Percentiles rank a stretch among this genome's conserved stretches.
Evolutionary conservation across 2,113 vertebrate species (phyloP).

Genomic region (Psophia crepitans): DNA sequence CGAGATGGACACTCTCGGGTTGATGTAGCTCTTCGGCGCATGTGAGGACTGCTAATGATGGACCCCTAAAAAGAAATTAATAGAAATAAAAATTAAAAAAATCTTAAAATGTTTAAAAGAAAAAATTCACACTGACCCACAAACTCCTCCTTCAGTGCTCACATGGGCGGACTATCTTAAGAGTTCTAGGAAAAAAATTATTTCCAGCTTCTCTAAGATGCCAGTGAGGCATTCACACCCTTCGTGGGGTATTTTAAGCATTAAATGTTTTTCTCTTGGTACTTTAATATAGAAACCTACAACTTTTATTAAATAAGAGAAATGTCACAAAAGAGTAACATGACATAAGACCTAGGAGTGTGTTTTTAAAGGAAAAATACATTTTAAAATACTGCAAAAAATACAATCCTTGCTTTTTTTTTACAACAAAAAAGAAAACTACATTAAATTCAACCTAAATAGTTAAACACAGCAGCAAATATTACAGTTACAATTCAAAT

Average conservation of each 20-base stretch:
- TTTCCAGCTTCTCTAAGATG: not conserved
- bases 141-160: conserved; percentile 54
- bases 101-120: conserved; percentile 57
- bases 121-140: conserved; percentile 66
- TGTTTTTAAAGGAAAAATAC: conserved; percentile 26
- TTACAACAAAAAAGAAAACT: not conserved
- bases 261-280: not conserved
- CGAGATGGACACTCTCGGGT: conserved; percentile 91
- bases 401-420: not conserved
- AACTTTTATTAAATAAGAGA: conserved; percentile 1
- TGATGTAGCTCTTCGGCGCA: conserved; percentile 87
- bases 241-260: not conserved
- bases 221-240: not conserved
- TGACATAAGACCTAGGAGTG: not conserved
- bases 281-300: not conserved
- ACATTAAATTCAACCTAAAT: not conserved
- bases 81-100: conserved; percentile 80
- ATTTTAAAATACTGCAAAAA: conserved; percentile 30
- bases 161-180: not conserved
- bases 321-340: not conserved
- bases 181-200: not conserved
- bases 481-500: not conserved
- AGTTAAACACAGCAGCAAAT: conserved; percentile 42
- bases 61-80: conserved; percentile 93
- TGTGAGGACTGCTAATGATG: conserved; percentile 98